Base-by-base conservation (phyloP, 2,797 vertebrate species). In the Accipiter superciliosus region DNA sequence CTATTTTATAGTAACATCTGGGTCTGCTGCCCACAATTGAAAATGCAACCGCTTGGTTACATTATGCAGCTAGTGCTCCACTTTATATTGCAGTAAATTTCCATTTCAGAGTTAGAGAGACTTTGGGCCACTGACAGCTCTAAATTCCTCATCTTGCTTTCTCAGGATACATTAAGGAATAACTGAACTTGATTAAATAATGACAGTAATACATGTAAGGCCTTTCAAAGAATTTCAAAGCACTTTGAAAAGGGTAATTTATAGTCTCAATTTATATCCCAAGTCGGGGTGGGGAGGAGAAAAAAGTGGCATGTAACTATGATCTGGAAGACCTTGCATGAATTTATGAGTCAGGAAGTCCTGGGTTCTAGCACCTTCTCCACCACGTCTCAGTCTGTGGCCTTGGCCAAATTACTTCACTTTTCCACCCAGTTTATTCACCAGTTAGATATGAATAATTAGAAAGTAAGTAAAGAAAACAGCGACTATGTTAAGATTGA, bases 381-480 rank as follows among this genome's bases (percentile, higher is more conserved):
- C 44, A 80, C 39, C 83, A 73, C 2, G 2, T 83, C 63, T 92
- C 59, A 37, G 44, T 49, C 72, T 83, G 86, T 13, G 16, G 33
- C 19, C 49, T 42, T 87, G 35, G 92, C 44, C 74, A 95, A 92
- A 94, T 91, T 88, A 95, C 67, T 74, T 92, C 79, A 89, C 44
- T 95, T 93, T 96, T 93, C 90, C 61, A 95, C 40, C 33, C 63
- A 80, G 37, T 57, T 91, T 93, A 59, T 87, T 94, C 88, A 94
- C 29, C 37, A 87, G 57, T 83, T 90, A 87, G 81, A 94, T 85
- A 89, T 11, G 63, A 87, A 55, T 83, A 96, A 93, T 93, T 72
- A 94, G 40, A 59, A 95, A 80, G 59, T 45, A 83, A 29, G 47
- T 80, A 61, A 95, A 89, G 63, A 67, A 90, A 92, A 83, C 3